Evolutionary conservation across 1,140 invertebrate species (phyloP).

Genomic region (Brachystomella parvula): DNA sequence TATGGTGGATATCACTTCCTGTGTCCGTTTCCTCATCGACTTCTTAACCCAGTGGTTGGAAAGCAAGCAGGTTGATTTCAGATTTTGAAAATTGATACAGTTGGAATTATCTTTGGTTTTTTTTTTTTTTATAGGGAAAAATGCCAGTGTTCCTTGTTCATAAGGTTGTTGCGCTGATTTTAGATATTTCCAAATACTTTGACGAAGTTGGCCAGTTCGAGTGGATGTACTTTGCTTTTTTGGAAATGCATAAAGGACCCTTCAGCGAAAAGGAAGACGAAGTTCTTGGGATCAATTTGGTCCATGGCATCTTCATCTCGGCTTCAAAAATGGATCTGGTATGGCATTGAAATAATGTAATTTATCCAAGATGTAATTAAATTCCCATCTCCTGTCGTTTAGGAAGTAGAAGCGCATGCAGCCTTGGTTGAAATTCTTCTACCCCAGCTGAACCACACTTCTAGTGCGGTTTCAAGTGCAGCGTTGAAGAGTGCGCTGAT

Average conservation of each 20-base stretch:
- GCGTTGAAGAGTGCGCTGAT: conserved; percentile 25
- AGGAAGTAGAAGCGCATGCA: conserved; percentile 25
- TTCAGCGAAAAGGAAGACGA: conserved; percentile 38
- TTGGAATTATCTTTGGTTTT: not conserved
- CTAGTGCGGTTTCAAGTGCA: conserved; percentile 25
- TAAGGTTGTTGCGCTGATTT: conserved; percentile 31
- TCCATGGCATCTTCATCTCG: conserved; percentile 32
- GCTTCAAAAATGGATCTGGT: conserved; percentile 33
- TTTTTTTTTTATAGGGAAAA: conserved; percentile 33
- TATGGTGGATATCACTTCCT: conserved; percentile 31
- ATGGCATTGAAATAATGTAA: not conserved
- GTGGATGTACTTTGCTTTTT: conserved; percentile 34
- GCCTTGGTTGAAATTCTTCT: conserved; percentile 27
- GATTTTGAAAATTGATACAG: not conserved
- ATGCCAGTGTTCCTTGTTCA: conserved; percentile 32
- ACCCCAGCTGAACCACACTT: conserved; percentile 12
- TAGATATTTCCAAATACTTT: conserved; percentile 34
- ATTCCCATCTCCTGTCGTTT: not conserved
- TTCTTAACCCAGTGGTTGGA: conserved; percentile 35
- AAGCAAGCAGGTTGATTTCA: conserved; percentile 25
- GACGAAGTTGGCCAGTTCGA: conserved; percentile 27
- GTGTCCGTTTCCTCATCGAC: conserved; percentile 33
- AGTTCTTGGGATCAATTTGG: conserved; percentile 30
- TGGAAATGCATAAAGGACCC: conserved; percentile 32
- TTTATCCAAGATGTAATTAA: too few species aligned